These are phyloP conservation scores for Prorops nasuta DNA, from an alignment of 1,140 invertebrate genomes.

Conservation along the genomic window DNA sequence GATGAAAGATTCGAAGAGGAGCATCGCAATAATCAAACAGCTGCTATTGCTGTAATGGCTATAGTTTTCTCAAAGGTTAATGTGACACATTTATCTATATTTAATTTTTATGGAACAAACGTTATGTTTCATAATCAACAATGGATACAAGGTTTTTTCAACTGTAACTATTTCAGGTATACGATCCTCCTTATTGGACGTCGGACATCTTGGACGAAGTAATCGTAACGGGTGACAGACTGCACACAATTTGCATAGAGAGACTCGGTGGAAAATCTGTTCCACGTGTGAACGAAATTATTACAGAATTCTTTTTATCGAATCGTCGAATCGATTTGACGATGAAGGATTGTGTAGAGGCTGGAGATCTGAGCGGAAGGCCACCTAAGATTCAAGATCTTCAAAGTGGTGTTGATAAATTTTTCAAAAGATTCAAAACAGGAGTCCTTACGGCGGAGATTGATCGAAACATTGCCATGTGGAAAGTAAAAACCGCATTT, in stretches of 20 bases:
- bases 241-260: conserved; percentile 35
- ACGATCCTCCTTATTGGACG: conserved; percentile 37
- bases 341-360: conserved; percentile 43
- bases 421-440: conserved; percentile 32
- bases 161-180: conserved; percentile 17
- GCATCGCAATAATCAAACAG: conserved; percentile 31
- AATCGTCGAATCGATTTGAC: conserved; percentile 37
- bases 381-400: conserved; percentile 31
- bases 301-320: conserved; percentile 43
- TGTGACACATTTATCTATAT: too few relatives aligned
- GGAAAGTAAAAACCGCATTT: conserved; percentile 28
- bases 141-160: not conserved
- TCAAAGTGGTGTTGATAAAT: conserved; percentile 26
- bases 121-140: not conserved
- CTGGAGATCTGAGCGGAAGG: conserved; percentile 29
- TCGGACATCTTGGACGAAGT: conserved; percentile 37
- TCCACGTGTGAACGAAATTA: conserved; percentile 34
- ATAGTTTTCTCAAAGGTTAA: conserved; percentile 44
- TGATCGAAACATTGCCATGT: conserved; percentile 30
- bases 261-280: conserved; percentile 15
- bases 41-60: conserved; percentile 36
- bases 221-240: conserved; percentile 37
- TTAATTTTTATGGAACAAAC: conserved; percentile 5
- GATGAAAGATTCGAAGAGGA: conserved; percentile 27
- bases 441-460: conserved; percentile 30